phyloP scores from a whole-genome alignment of 2,888 invertebrate species.

The Zelleria hepariella region DNA sequence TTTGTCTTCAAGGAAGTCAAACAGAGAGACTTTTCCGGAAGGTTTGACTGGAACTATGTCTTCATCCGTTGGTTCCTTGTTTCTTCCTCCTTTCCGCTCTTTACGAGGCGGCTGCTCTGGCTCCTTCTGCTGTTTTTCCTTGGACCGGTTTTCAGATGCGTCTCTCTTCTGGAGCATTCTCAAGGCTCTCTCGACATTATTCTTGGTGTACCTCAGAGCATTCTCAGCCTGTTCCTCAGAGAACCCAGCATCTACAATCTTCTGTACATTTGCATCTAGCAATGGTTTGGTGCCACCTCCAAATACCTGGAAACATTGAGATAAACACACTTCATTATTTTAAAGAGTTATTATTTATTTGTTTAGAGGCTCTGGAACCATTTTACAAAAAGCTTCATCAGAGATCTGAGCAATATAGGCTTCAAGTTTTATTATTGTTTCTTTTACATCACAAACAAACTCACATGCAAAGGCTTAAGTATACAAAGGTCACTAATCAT shows the following conservation, averaged over 20 bases:
- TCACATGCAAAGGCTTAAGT: no score
- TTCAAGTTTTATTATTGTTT: no score
- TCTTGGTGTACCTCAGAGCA: conserved; percentile 78
- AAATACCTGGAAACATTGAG: conserved; percentile 54
- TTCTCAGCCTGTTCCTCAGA: conserved; percentile 82
- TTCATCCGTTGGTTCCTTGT: conserved; percentile 63
- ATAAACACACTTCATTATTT: no score
- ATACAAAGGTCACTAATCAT: no score
- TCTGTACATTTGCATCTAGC: conserved; percentile 82
- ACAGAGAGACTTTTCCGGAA: conserved; percentile 83
- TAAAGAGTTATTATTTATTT: no score
- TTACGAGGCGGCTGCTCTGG: conserved; percentile 51
- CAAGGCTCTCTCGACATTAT: conserved; percentile 81
- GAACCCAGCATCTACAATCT: conserved; percentile 85
- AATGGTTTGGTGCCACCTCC: conserved; percentile 78
- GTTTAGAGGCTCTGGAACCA: background rate
- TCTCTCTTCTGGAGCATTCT: conserved; percentile 75
- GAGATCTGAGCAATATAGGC: no score
- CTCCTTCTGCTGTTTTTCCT: conserved; percentile 55
- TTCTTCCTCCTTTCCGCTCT: conserved; percentile 50
- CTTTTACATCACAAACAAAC: no score
- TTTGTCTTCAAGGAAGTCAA: conserved; percentile 87
- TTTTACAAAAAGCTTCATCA: background rate
- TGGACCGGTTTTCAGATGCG: conserved; percentile 55
- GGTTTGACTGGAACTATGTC: conserved; percentile 78